phyloP scores from a whole-genome alignment of 1,140 invertebrate genomes.

The Hirudo medicinalis region DNA sequence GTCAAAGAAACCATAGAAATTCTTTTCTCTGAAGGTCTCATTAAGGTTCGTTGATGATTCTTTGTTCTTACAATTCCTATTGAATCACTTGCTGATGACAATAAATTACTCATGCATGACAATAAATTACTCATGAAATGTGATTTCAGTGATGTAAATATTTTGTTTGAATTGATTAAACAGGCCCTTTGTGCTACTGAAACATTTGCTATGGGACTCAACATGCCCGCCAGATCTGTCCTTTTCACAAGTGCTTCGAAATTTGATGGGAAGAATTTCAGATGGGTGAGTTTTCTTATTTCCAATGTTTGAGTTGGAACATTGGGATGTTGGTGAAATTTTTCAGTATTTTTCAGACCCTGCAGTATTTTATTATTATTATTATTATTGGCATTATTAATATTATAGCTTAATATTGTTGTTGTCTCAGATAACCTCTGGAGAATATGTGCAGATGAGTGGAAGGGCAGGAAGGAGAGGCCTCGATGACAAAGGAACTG shows the following conservation, averaged over 20 bases:
- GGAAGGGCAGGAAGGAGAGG: constrained; percentile 92
- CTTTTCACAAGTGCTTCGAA: constrained; percentile 87
- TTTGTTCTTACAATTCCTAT: not conserved
- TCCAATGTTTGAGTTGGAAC: no score
- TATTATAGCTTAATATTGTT: not conserved
- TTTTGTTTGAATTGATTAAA: not conserved
- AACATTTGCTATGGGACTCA: constrained; percentile 98
- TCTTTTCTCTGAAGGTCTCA: constrained; percentile 87
- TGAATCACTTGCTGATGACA: no score
- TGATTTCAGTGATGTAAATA: no score
- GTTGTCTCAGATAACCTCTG: constrained; percentile 63
- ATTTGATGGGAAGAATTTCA: constrained; percentile 92
- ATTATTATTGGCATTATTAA: not conserved
- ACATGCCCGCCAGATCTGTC: constrained; percentile 98
- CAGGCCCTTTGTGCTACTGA: constrained; percentile 91
- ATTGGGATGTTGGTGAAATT: not conserved
- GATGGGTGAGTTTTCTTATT: constrained; percentile 52
- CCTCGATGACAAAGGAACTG: constrained; percentile 91
- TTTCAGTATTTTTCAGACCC: not conserved
- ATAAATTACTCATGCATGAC: no score
- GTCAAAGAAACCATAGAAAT: constrained; percentile 99
- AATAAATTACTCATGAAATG: no score
- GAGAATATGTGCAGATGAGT: constrained; percentile 99
- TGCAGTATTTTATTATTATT: not conserved
- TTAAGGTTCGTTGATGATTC: constrained; percentile 51